These are phyloP conservation scores for Peromyscus melanophrys DNA, from an alignment of 2,797 vertebrate species.

Conservation along the genomic window DNA sequence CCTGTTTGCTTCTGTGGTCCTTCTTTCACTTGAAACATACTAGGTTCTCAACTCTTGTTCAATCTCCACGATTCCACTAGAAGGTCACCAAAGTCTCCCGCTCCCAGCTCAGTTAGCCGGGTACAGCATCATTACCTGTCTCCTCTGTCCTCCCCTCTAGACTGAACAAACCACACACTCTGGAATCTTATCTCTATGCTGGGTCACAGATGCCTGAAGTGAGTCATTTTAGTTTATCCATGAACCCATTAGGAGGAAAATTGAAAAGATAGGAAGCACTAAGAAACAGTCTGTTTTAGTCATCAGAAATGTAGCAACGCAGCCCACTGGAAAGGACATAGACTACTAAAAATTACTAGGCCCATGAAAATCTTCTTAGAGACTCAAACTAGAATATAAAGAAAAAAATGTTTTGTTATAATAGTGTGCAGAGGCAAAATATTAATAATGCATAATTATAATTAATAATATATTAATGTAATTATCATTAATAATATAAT, in stretches of 20 bases:
- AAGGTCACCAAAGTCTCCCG: neutral
- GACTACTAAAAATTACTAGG: neutral
- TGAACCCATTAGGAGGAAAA: conserved; percentile 29
- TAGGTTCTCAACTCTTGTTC: neutral
- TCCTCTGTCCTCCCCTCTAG: neutral
- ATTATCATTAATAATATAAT: too few species aligned
- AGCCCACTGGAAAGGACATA: neutral
- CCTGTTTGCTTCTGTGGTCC: neutral
- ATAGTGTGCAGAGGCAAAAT: neutral
- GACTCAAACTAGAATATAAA: neutral
- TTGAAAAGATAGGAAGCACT: neutral
- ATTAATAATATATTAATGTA: neutral
- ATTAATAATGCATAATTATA: neutral
- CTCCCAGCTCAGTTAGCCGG: neutral
- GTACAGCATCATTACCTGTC: neutral
- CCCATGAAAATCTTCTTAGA: neutral
- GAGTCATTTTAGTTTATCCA: conserved; percentile 31
- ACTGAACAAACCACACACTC: neutral
- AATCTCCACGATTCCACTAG: neutral
- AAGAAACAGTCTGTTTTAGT: neutral
- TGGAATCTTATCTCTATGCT: neutral
- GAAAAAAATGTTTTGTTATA: neutral
- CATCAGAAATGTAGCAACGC: neutral
- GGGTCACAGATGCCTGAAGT: neutral
- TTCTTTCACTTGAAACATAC: conserved; percentile 1